Evolutionary conservation across 2,888 invertebrate genomes (phyloP).

Genomic region (Charanyca ferruginea): DNA sequence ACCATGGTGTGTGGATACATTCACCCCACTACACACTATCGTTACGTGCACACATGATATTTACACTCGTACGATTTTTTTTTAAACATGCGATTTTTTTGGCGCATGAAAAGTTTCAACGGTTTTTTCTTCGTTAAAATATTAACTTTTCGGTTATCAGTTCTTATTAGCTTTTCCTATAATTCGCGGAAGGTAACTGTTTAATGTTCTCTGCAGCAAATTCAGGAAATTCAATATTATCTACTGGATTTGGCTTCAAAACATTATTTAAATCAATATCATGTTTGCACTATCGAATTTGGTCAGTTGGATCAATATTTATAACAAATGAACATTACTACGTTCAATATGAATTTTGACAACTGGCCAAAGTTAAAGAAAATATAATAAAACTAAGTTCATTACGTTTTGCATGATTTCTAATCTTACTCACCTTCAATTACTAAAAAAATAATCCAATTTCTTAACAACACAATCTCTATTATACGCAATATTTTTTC

Average conservation of each 20-base stretch:
- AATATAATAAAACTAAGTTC: conserved; percentile 49
- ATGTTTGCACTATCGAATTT: conserved; percentile 37
- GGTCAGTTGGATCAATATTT: conserved; percentile 33
- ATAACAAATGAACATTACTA: conserved; percentile 29
- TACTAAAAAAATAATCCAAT: conserved; percentile 14
- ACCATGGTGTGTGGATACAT: conserved; percentile 91
- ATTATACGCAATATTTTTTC: not conserved
- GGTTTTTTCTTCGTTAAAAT: not conserved
- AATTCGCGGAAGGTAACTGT: not conserved
- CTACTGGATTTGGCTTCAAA: not conserved
- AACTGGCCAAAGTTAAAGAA: conserved; percentile 47
- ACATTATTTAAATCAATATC: conserved; percentile 15
- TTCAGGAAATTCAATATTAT: conserved; percentile 15
- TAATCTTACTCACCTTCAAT: conserved; percentile 39
- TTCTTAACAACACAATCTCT: conserved; percentile 7
- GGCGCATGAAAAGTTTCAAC: not conserved
- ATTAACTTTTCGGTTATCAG: not conserved
- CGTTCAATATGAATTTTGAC: conserved; percentile 49
- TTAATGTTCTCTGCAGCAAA: not conserved
- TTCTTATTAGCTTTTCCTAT: not conserved
- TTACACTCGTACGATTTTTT: conserved; percentile 15
- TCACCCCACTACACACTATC: conserved; percentile 72
- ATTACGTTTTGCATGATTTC: conserved; percentile 52
- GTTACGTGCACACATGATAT: conserved; percentile 67
- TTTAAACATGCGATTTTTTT: not conserved